These are phyloP conservation scores for Nyctibius grandis DNA, from an alignment of 2,797 vertebrate genomes.

Conservation along the genomic window DNA sequence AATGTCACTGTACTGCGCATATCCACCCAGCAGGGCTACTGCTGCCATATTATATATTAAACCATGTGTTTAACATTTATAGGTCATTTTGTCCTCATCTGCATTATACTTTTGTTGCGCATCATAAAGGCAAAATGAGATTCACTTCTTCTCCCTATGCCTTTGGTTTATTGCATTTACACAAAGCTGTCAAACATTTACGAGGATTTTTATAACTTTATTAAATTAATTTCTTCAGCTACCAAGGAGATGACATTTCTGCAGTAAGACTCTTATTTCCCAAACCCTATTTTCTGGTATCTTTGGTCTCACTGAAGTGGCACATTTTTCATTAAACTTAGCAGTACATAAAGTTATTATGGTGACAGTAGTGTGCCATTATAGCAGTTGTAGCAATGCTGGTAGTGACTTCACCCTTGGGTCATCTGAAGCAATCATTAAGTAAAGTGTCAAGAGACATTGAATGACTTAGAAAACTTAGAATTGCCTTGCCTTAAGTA, in stretches of 20 bases:
- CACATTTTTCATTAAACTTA: constrained; percentile 54
- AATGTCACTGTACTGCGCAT: background rate
- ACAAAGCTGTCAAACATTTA: constrained; percentile 69
- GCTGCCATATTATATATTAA: constrained; percentile 7
- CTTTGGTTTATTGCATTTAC: constrained; percentile 65
- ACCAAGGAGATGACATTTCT: constrained; percentile 51
- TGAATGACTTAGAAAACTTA: constrained; percentile 24
- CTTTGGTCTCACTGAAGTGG: constrained; percentile 49
- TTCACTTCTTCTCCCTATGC: constrained; percentile 36
- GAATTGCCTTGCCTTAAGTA: background rate
- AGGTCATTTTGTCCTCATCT: constrained; percentile 60
- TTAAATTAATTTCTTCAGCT: constrained; percentile 58
- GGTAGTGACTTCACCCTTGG: constrained; percentile 18
- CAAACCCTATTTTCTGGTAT: constrained; percentile 58
- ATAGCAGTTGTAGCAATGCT: background rate
- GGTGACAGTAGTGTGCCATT: constrained; percentile 14
- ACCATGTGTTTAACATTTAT: constrained; percentile 48
- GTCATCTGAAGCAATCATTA: constrained; percentile 47
- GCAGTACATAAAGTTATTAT: constrained; percentile 26
- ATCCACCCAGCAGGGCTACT: background rate
- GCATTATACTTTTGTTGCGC: constrained; percentile 46
- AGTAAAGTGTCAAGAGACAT: constrained; percentile 18
- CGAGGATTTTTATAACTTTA: constrained; percentile 61
- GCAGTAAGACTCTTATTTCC: constrained; percentile 47
- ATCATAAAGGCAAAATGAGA: constrained; percentile 57